These are phyloP conservation scores for Sebastes oblongus DNA, from an alignment of 2,797 vertebrate genomes.

Conservation along the genomic window DNA sequence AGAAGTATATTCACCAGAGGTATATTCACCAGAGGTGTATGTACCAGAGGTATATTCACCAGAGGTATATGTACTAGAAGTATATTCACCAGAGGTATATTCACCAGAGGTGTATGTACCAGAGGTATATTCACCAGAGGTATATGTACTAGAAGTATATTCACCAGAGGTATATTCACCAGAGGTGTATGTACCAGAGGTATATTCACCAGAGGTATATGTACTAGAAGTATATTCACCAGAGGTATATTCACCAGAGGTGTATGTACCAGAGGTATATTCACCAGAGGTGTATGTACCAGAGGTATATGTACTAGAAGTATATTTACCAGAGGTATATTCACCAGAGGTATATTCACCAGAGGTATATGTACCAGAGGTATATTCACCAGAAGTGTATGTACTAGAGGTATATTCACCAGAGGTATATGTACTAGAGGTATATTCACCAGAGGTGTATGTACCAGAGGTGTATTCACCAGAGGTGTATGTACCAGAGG, in stretches of 20 bases:
- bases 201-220: background rate
- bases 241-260: background rate
- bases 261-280: background rate
- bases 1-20: no score
- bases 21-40: background rate
- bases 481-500: no score
- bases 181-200: no score
- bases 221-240: background rate
- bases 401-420: no score
- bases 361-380: background rate
- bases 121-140: background rate
- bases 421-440: background rate
- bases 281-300: background rate
- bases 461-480: background rate
- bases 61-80: background rate
- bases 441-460: rapidly evolving
- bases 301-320: background rate
- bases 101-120: background rate
- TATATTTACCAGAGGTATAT: background rate
- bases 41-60: background rate
- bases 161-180: background rate
- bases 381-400: no score
- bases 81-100: background rate
- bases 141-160: background rate
- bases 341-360: background rate